A percentile compares a stretch with the other conserved stretches of the same genome.
Evolutionary conservation across 2,113 vertebrate genomes (phyloP).

Genomic region (Calonectris borealis): DNA sequence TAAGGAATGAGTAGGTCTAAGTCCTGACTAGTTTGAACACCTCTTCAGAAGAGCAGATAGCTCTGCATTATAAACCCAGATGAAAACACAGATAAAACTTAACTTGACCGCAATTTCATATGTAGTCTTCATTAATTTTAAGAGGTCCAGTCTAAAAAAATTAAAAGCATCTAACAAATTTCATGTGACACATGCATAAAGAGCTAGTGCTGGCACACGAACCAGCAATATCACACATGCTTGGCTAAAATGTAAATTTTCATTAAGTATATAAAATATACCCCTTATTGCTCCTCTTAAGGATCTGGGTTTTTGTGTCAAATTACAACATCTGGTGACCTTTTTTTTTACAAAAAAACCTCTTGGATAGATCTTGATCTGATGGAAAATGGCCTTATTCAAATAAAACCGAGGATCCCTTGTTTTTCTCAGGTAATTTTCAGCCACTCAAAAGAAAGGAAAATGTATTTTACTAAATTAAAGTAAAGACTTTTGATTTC

Average conservation of each 20-base stretch:
- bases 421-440: not conserved
- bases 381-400: not conserved
- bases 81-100: not conserved
- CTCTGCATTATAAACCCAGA: not conserved
- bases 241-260: not conserved
- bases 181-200: not conserved
- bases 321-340: not conserved
- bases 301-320: fast-evolving
- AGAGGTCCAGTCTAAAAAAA: not conserved
- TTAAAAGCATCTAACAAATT: not conserved
- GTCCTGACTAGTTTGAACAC: not conserved
- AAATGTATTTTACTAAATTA: not conserved
- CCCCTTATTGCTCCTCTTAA: not conserved
- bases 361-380: not conserved
- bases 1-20: not conserved
- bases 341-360: not conserved
- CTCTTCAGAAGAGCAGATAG: not conserved
- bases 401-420: not conserved
- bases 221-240: not conserved
- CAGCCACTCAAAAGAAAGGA: not conserved
- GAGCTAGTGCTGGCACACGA: not conserved
- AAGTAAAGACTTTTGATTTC: not conserved
- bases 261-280: not conserved
- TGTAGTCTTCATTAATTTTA: not conserved
- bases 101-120: not conserved